These are phyloP conservation scores for Cyprinodon tularosa DNA, from an alignment of 2,113 vertebrate genomes.

Conservation along the genomic window DNA sequence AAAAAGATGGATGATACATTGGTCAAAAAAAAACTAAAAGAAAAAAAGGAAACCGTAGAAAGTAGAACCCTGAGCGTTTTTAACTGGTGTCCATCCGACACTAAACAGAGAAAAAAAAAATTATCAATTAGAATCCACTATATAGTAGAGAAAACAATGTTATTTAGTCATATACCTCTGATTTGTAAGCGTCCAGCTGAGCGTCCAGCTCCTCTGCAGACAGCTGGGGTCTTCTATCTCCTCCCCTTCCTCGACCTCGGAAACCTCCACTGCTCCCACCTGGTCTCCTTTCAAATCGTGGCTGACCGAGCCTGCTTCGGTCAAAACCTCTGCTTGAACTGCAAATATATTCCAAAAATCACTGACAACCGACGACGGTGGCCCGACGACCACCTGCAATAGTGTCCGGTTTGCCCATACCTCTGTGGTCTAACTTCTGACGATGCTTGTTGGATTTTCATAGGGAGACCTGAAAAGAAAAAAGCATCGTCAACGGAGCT, in stretches of 20 bases:
- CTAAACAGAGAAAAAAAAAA: slow-evolving; percentile 19
- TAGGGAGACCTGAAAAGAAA: slow-evolving; percentile 84
- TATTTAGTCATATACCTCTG: slow-evolving; percentile 80
- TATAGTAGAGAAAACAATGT: background rate
- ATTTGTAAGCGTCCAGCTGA: slow-evolving; percentile 97
- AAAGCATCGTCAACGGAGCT: background rate
- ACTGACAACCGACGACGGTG: background rate
- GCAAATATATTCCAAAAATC: background rate
- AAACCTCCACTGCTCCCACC: slow-evolving; percentile 59
- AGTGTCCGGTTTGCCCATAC: slow-evolving; percentile 68
- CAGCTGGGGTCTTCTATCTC: slow-evolving; percentile 85
- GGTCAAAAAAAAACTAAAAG: background rate
- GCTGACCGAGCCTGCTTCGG: slow-evolving; percentile 71
- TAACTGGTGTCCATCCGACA: slow-evolving; percentile 96
- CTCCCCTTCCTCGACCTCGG: slow-evolving; percentile 86
- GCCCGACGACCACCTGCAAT: background rate
- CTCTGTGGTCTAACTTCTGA: slow-evolving; percentile 86
- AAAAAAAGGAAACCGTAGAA: background rate
- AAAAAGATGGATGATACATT: slow-evolving; percentile 48
- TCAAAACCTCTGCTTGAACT: slow-evolving; percentile 61
- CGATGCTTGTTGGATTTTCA: slow-evolving; percentile 94
- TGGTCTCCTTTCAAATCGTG: slow-evolving; percentile 46
- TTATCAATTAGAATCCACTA: accelerated
- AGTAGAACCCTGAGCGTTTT: slow-evolving; percentile 4
- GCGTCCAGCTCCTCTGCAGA: slow-evolving; percentile 98